A percentile compares a stretch with the other conserved stretches of the same genome.
Evolutionary conservation across 2,797 vertebrate genomes (phyloP).

Genomic region (Micromesistius poutassou): DNA sequence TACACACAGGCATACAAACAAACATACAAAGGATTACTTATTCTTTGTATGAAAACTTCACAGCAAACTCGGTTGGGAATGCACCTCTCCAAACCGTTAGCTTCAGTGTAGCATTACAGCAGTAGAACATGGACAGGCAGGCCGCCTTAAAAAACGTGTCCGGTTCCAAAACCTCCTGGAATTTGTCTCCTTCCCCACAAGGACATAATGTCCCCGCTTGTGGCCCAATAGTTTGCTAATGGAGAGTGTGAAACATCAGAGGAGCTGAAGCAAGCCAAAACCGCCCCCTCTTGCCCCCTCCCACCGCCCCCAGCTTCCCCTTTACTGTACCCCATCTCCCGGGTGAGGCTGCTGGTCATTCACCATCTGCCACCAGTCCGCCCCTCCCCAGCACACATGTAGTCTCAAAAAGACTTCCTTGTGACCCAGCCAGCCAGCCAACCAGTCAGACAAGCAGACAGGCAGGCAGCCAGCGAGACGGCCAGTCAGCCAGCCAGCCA

Average conservation of each 20-base stretch:
- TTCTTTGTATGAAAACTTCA: neutral
- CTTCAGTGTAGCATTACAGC: neutral
- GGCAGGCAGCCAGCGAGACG: neutral
- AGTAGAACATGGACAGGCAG: neutral
- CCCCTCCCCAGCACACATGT: conserved; percentile 58
- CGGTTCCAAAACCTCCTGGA: neutral
- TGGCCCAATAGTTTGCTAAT: conserved; percentile 40
- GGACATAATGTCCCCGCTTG: conserved; percentile 29
- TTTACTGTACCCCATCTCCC: conserved; percentile 69
- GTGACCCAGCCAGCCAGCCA: conserved; percentile 45
- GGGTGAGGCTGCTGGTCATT: conserved; percentile 65
- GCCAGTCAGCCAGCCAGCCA: too few relatives aligned
- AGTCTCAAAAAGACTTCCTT: conserved; percentile 81
- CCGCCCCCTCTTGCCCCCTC: neutral
- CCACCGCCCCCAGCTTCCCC: conserved; percentile 40
- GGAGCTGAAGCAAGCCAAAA: conserved; percentile 52
- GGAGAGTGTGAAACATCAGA: conserved; percentile 45
- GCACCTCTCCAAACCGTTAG: neutral
- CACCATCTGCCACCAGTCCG: conserved; percentile 79
- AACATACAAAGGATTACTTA: neutral
- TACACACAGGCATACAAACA: neutral
- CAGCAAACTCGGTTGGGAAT: neutral
- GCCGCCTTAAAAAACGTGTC: neutral
- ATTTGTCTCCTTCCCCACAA: conserved; percentile 18
- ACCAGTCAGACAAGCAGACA: too few relatives aligned